Conservation (phyloP, 2,888 invertebrate species). For the Thera britannica region DNA sequence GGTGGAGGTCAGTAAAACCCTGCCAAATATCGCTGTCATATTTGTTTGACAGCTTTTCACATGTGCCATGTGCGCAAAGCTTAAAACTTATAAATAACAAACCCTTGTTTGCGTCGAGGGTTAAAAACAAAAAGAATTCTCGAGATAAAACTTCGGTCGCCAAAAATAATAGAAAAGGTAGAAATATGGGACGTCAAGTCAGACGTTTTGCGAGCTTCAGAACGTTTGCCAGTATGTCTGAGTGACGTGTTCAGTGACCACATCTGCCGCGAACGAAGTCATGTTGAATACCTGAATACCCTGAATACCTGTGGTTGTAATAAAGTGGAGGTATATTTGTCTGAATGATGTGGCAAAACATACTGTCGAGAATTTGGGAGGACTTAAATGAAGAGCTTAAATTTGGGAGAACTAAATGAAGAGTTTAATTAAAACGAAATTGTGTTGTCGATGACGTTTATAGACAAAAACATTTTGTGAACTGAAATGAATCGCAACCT, state of each 20-base stretch:
- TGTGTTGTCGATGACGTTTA: too few species aligned
- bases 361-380: neutral
- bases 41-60: too few species aligned
- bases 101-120: neutral
- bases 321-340: neutral
- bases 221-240: constrained; percentile 25
- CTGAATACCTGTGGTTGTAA: too few species aligned
- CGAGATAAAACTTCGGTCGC: constrained; percentile 5
- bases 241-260: constrained; percentile 28
- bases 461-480: too few species aligned
- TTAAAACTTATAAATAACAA: too few species aligned
- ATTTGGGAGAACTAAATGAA: too few species aligned
- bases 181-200: constrained; percentile 25
- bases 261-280: constrained; percentile 15
- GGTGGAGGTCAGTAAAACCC: too few species aligned
- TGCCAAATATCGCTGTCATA: too few species aligned
- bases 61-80: too few species aligned
- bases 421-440: too few species aligned
- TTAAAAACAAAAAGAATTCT: constrained; percentile 1
- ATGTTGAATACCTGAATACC: constrained; percentile 14
- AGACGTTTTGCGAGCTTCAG: constrained; percentile 23
- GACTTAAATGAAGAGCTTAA: neutral
- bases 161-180: constrained; percentile 18
- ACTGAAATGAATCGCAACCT: too few species aligned
- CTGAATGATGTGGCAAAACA: neutral